Percentiles rank a stretch among this genome's conserved stretches.
Evolutionary conservation across 92 coral and sea anemone species (phyloP).

Genomic region (Scolanthus callimorphus): DNA sequence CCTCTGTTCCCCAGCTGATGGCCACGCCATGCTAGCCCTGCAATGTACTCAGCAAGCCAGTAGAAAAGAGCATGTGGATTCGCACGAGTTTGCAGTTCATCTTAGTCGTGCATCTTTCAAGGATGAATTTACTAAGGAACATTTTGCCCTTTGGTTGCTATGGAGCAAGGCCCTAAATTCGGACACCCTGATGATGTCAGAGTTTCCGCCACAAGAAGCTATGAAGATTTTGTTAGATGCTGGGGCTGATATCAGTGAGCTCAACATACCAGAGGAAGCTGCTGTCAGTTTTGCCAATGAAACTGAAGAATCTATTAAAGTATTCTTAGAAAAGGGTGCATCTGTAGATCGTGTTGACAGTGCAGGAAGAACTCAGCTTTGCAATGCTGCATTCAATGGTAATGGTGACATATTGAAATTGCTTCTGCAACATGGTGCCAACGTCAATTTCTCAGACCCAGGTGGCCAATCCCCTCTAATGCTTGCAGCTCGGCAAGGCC

Average conservation of each 20-base stretch:
- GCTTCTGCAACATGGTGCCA: slow-evolving; percentile 92
- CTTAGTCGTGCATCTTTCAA: slow-evolving; percentile 82
- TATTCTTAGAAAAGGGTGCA: slow-evolving; percentile 59
- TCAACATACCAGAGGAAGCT: slow-evolving; percentile 33
- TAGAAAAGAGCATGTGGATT: slow-evolving; percentile 61
- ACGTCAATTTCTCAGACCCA: slow-evolving; percentile 87
- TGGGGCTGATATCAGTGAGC: slow-evolving; percentile 56
- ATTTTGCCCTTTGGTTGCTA: slow-evolving; percentile 85
- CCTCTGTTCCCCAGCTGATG: slow-evolving; percentile 82
- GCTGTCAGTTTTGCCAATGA: slow-evolving; percentile 48
- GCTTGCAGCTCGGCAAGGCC: slow-evolving; percentile 94
- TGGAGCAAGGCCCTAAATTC: slow-evolving; percentile 88
- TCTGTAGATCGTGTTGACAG: slow-evolving; percentile 81
- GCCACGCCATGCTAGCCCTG: slow-evolving; percentile 98
- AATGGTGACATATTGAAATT: slow-evolving; percentile 72
- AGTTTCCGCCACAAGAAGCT: slow-evolving; percentile 65
- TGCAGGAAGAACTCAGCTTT: slow-evolving; percentile 79
- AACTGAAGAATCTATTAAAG: slow-evolving; percentile 66
- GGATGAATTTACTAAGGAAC: slow-evolving; percentile 67
- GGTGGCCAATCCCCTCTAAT: slow-evolving; percentile 89
- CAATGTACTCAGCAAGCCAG: slow-evolving; percentile 80
- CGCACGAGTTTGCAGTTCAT: slow-evolving; percentile 85
- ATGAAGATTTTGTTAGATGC: slow-evolving; percentile 69
- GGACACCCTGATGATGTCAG: slow-evolving; percentile 59
- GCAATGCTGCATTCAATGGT: slow-evolving; percentile 93